Percentiles rank a stretch among this genome's conserved stretches.
These are phyloP conservation scores for Hippoglossus stenolepis DNA, from an alignment of 2,113 vertebrate genomes.

Conservation along the genomic window DNA sequence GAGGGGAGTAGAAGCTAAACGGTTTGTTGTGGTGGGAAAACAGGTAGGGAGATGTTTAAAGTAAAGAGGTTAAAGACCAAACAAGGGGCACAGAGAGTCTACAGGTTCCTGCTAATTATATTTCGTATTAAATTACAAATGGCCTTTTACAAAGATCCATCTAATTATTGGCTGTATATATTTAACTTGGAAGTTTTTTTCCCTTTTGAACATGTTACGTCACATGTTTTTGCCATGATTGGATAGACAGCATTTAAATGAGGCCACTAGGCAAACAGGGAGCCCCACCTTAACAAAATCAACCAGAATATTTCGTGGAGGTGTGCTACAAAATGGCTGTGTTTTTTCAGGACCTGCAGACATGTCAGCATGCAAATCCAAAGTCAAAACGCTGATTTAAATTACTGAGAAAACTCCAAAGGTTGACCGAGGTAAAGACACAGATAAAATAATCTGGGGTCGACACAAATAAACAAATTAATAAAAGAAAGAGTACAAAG, in stretches of 20 bases:
- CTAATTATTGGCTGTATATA: too few species aligned
- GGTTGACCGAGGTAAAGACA: background rate
- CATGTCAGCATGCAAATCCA: constrained; percentile 1
- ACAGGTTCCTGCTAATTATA: constrained; percentile 26
- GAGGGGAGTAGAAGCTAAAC: background rate
- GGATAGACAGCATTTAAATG: background rate
- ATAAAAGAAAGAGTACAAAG: background rate
- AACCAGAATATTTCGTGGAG: background rate
- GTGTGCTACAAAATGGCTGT: background rate
- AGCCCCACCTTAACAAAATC: background rate
- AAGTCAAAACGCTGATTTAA: background rate
- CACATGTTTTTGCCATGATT: background rate
- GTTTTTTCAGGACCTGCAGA: constrained; percentile 26
- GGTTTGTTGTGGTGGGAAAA: constrained; percentile 20
- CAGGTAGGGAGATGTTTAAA: background rate
- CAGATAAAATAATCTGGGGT: background rate
- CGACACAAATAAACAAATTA: background rate
- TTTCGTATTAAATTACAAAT: background rate
- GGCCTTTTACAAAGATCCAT: too few species aligned
- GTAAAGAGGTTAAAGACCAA: constrained; percentile 11
- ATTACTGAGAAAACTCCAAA: background rate
- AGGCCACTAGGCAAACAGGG: background rate
- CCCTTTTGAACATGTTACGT: background rate
- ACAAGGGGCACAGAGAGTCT: constrained; percentile 15
- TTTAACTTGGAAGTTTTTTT: too few species aligned